These are phyloP conservation scores for Sphecodes monilicornis DNA, from an alignment of 2,888 invertebrate genomes.

Conservation along the genomic window DNA sequence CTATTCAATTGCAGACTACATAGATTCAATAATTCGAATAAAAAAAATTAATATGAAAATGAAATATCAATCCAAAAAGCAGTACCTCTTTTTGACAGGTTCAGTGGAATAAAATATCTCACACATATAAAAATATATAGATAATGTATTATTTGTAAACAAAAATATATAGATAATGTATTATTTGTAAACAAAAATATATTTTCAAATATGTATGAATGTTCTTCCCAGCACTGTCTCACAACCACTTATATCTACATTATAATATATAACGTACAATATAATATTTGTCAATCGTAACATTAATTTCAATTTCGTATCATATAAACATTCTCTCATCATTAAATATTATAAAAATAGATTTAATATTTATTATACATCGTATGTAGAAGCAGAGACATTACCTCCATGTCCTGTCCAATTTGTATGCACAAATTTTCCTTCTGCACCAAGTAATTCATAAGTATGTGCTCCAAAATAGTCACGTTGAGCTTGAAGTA, in stretches of 20 bases:
- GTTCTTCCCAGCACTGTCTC: not conserved
- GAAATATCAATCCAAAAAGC: not conserved
- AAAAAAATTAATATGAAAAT: not conserved
- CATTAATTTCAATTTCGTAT: constrained; percentile 7
- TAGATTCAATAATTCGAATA: not conserved
- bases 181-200: constrained; percentile 18
- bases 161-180: constrained; percentile 13
- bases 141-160: constrained; percentile 16
- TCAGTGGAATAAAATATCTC: not conserved
- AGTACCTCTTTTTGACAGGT: not conserved
- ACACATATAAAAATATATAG: constrained; percentile 1
- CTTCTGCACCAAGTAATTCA: constrained; percentile 94
- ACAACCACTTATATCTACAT: constrained; percentile 26
- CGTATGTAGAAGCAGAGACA: constrained; percentile 97
- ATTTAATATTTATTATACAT: constrained; percentile 86
- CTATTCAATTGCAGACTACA: not conserved
- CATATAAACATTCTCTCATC: constrained; percentile 27
- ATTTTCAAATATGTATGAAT: not conserved
- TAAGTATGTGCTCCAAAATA: constrained; percentile 99
- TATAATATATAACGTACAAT: constrained; percentile 27
- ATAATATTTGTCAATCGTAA: constrained; percentile 31
- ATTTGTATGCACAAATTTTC: constrained; percentile 97
- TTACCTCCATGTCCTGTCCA: constrained; percentile 99
- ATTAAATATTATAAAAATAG: not conserved
- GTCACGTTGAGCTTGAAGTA: constrained; percentile 98